These are phyloP conservation scores for Arrhopalites spinosus DNA, from an alignment of 2,888 invertebrate species.

Conservation along the genomic window DNA sequence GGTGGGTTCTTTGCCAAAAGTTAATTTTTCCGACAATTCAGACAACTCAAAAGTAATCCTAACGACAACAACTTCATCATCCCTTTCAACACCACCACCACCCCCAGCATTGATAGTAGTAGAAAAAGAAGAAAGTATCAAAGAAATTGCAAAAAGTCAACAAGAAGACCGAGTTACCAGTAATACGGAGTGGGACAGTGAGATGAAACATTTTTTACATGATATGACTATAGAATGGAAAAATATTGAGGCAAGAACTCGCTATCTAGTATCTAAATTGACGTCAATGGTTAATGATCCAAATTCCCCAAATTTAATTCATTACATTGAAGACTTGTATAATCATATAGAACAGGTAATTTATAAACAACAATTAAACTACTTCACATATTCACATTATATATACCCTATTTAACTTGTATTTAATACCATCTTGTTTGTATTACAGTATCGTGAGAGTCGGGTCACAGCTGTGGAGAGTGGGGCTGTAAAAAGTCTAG, in stretches of 20 bases:
- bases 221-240: slow-evolving; percentile 43
- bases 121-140: not conserved
- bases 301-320: slow-evolving; percentile 62
- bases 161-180: not conserved
- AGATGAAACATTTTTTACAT: slow-evolving; percentile 26
- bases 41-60: not conserved
- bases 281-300: slow-evolving; percentile 65
- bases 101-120: not conserved
- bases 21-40: too few relatives aligned
- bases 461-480: slow-evolving; percentile 73
- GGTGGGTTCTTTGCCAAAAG: too few relatives aligned
- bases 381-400: too few relatives aligned
- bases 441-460: slow-evolving; percentile 75
- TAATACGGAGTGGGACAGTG: slow-evolving; percentile 20
- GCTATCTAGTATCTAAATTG: slow-evolving; percentile 70
- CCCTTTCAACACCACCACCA: too few relatives aligned
- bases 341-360: slow-evolving; percentile 73
- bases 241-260: slow-evolving; percentile 68
- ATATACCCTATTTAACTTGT: too few relatives aligned
- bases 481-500: slow-evolving; percentile 44
- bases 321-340: slow-evolving; percentile 72
- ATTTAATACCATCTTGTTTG: too few relatives aligned
- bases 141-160: not conserved
- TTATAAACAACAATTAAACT: too few relatives aligned
- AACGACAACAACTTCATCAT: not conserved